phyloP scores from a whole-genome alignment of 2,113 vertebrate species.

The western clawed frog (Xenopus tropicalis) region DNA sequence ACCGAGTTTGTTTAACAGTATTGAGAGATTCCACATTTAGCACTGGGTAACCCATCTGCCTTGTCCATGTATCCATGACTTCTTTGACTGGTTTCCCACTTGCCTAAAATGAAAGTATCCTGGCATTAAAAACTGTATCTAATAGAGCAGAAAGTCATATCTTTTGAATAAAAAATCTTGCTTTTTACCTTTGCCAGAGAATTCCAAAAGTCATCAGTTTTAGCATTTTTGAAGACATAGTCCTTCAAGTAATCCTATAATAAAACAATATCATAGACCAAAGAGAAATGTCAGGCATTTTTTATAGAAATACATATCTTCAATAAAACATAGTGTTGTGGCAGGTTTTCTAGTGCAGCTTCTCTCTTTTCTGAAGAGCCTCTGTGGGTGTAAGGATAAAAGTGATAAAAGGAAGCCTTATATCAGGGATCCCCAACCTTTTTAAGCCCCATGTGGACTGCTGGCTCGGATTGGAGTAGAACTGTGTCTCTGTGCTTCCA shows the following conservation, averaged over 20 bases:
- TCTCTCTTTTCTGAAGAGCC: too few relatives aligned
- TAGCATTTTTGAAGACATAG: conserved; percentile 76
- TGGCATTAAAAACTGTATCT: conserved; percentile 32
- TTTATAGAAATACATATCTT: too few relatives aligned
- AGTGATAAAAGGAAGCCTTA: too few relatives aligned
- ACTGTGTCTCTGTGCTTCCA: too few relatives aligned
- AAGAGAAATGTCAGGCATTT: conserved; percentile 33
- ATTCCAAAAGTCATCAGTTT: conserved; percentile 85
- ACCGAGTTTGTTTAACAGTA: conserved; percentile 73
- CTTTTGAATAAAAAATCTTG: neutral
- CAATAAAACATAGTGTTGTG: too few relatives aligned
- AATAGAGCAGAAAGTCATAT: neutral
- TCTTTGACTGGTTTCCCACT: conserved; percentile 72
- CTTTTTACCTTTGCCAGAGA: conserved; percentile 70
- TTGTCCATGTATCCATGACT: conserved; percentile 96
- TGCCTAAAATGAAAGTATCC: conserved; percentile 62
- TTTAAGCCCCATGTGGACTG: too few relatives aligned
- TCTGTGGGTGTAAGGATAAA: too few relatives aligned
- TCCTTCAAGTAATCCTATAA: conserved; percentile 76
- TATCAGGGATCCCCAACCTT: too few relatives aligned
- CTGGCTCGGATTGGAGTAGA: too few relatives aligned
- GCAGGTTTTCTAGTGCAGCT: too few relatives aligned
- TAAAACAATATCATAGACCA: conserved; percentile 35
- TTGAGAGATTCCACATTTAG: conserved; percentile 55
- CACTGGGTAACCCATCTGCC: conserved; percentile 94